phyloP scores from a whole-genome alignment of 2,888 invertebrate genomes.

The Andrena camellia region DNA sequence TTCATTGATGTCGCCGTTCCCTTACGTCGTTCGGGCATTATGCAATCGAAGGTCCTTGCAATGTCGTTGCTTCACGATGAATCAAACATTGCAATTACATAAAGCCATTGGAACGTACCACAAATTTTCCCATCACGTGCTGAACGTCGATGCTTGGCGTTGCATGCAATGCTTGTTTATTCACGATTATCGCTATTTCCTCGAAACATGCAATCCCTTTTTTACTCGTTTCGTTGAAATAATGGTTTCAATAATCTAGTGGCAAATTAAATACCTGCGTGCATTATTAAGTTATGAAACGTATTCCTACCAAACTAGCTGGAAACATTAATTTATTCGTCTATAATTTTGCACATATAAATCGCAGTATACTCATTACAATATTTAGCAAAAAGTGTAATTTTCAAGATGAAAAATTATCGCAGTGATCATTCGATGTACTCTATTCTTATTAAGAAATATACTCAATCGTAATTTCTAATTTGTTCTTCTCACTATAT shows the following conservation, averaged over 20 bases:
- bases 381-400: too few relatives aligned
- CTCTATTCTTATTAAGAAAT: too few relatives aligned
- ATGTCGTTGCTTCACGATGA: slow-evolving; percentile 44
- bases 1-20: not conserved
- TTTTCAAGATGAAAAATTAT: too few relatives aligned
- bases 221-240: not conserved
- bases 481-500: too few relatives aligned
- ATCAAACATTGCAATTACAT: slow-evolving; percentile 48
- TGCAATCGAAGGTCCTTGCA: slow-evolving; percentile 57
- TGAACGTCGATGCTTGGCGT: not conserved
- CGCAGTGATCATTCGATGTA: too few relatives aligned
- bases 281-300: too few relatives aligned
- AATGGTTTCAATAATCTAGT: not conserved
- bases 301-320: too few relatives aligned
- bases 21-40: slow-evolving; percentile 38
- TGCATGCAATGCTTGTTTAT: slow-evolving; percentile 6
- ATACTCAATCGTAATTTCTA: too few relatives aligned
- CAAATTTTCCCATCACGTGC: slow-evolving; percentile 25
- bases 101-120: slow-evolving; percentile 29
- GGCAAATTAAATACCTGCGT: too few relatives aligned
- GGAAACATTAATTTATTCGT: too few relatives aligned
- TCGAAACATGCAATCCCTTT: not conserved
- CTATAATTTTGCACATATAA: too few relatives aligned
- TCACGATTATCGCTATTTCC: not conserved
- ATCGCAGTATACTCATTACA: too few relatives aligned